A percentile compares a stretch with the other conserved stretches of the same genome.
Conservation (phyloP, 2,888 invertebrate genomes). For the Boloria selene region DNA sequence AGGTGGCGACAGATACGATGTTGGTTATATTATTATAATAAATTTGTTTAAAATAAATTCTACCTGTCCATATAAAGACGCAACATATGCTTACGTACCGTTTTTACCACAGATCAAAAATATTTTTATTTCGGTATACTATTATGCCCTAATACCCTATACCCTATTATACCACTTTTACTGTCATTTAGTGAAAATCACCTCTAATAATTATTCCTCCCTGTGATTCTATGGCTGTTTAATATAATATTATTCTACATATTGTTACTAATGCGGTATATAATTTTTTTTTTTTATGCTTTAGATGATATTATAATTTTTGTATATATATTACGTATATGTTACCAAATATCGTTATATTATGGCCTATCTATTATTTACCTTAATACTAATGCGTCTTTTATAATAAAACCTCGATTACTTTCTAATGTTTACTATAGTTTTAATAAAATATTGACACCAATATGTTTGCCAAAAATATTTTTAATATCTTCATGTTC, state of each 20-base stretch:
- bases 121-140: too few species aligned
- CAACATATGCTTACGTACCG: too few species aligned
- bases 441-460: slow-evolving; percentile 21
- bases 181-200: slow-evolving; percentile 1
- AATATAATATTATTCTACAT: slow-evolving; percentile 39
- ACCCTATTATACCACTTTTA: slow-evolving; percentile 7
- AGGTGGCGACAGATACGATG: slow-evolving; percentile 2
- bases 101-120: too few species aligned
- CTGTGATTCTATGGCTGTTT: slow-evolving; percentile 69
- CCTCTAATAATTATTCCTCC: slow-evolving; percentile 45
- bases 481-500: slow-evolving; percentile 15
- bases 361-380: too few species aligned
- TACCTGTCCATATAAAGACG: not conserved
- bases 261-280: slow-evolving; percentile 22
- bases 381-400: not conserved
- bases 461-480: slow-evolving; percentile 26
- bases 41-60: not conserved
- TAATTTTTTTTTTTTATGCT: slow-evolving; percentile 29
- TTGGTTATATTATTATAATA: slow-evolving; percentile 5
- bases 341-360: too few species aligned
- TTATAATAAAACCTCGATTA: slow-evolving; percentile 4
- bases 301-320: slow-evolving; percentile 23
- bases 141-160: slow-evolving; percentile 1
- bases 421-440: not conserved
- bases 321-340: too few species aligned